Conservation (phyloP, 2,113 vertebrate species). For the Leptodactylus fuscus region DNA sequence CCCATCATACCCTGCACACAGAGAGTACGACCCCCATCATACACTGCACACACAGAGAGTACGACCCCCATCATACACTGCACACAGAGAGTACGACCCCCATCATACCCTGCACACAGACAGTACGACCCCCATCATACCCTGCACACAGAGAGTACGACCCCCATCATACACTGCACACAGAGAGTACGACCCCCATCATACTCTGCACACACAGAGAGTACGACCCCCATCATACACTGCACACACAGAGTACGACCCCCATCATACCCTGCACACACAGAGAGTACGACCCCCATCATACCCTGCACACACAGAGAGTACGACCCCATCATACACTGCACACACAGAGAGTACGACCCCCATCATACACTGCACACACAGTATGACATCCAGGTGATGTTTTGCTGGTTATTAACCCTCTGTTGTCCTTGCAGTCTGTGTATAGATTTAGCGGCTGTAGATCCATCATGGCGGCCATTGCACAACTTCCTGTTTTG, state of each 20-base stretch:
- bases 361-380: no score
- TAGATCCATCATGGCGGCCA: no score
- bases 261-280: neutral
- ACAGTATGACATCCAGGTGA: no score
- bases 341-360: no score
- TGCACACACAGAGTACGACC: neutral
- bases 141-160: neutral
- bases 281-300: no score
- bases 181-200: neutral
- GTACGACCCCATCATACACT: no score
- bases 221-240: neutral
- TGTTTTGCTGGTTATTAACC: no score
- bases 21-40: neutral
- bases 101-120: neutral
- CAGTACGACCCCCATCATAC: neutral
- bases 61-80: neutral
- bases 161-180: neutral
- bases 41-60: neutral
- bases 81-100: neutral
- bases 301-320: no score
- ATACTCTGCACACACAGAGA: neutral
- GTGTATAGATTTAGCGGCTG: no score
- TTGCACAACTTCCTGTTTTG: no score
- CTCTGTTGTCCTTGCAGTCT: no score
- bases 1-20: no score